Evolutionary conservation across 2,797 vertebrate genomes (phyloP).

Genomic region (Acanthurus tractus): DNA sequence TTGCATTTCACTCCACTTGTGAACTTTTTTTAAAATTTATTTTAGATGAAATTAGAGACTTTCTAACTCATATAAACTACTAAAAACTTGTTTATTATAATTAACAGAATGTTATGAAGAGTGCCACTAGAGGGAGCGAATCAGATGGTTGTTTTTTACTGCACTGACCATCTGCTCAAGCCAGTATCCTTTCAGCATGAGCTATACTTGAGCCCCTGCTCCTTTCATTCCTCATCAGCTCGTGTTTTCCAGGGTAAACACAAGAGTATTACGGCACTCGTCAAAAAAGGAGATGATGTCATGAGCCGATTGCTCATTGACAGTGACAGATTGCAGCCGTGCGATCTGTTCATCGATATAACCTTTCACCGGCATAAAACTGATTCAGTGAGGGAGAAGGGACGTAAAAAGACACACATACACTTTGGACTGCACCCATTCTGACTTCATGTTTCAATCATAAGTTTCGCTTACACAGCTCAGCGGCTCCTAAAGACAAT

Average conservation of each 20-base stretch:
- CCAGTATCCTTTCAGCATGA: slow-evolving; percentile 55
- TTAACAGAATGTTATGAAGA: slow-evolving; percentile 15
- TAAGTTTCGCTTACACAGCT: slow-evolving; percentile 47
- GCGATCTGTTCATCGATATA: slow-evolving; percentile 69
- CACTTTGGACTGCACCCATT: slow-evolving; percentile 41
- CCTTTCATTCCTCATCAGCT: slow-evolving; percentile 49
- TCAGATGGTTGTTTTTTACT: slow-evolving; percentile 38
- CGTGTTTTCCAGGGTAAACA: slow-evolving; percentile 72
- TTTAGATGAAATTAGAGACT: not conserved
- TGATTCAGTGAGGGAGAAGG: slow-evolving; percentile 38
- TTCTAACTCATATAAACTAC: not conserved
- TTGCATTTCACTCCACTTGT: not conserved
- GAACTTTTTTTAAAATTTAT: not conserved
- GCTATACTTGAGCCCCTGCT: slow-evolving; percentile 47
- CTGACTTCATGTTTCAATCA: slow-evolving; percentile 52
- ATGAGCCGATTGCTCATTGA: slow-evolving; percentile 61
- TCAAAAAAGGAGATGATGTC: slow-evolving; percentile 74
- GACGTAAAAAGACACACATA: slow-evolving; percentile 20
- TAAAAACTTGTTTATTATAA: not conserved
- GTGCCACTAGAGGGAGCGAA: slow-evolving; percentile 75
- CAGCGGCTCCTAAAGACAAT: slow-evolving; percentile 65
- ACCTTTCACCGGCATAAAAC: slow-evolving; percentile 65
- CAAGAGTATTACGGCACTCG: slow-evolving; percentile 56
- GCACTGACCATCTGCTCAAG: slow-evolving; percentile 44
- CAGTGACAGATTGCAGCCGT: slow-evolving; percentile 71